Base-by-base conservation (phyloP, 2,113 vertebrate genomes). In the Otolemur garnettii region DNA sequence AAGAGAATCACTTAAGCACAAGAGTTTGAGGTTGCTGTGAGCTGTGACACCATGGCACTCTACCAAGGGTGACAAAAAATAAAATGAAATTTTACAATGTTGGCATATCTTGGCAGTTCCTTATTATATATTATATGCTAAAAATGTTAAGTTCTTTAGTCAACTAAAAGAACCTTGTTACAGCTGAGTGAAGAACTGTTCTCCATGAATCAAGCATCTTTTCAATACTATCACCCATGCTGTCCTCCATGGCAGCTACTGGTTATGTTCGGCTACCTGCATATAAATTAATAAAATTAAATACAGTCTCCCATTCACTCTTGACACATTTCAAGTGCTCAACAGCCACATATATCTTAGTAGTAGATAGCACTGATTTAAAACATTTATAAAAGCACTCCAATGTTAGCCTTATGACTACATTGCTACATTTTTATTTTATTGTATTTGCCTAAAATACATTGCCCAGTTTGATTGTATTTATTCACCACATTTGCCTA, bases 371-470 rank as follows among this genome's bases (percentile, higher is more conserved):
- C 12, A 60, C 15, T 53, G 13, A 87, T n/a, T 87, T 87, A 88
- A 91, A 94, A 45, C 57, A 96, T 90, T 91, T 80, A 45, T 91
- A 74, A 91, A 93, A 96, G 45, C 38, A 87, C n/a, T 80, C 71
- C 94, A 71, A 45, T 55, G 28, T 71, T 19, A 69, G 11, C 53
- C n/a, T 79, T 81, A 87, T 83, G 57, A 78, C 24, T 91, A 84
- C n/a, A 92, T 12, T 9, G 26, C 66, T 87, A 4, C 57, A 82
- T 72, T 87, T 62, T 92, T 42, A 71, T 28, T 93, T 92, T 91
- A 77, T 55, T 53, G 60, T 79, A 75, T 66, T 95, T 93, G 66
- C 17, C 66, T 92, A 71, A 87, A 83, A 95, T 21, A 87, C 84
- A 87, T 28, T 88, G 82, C 19, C 69, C 24, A 82, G 38, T 94